These are phyloP conservation scores for Lasioglossum villosulum DNA, from an alignment of 2,888 invertebrate genomes.

Conservation along the genomic window DNA sequence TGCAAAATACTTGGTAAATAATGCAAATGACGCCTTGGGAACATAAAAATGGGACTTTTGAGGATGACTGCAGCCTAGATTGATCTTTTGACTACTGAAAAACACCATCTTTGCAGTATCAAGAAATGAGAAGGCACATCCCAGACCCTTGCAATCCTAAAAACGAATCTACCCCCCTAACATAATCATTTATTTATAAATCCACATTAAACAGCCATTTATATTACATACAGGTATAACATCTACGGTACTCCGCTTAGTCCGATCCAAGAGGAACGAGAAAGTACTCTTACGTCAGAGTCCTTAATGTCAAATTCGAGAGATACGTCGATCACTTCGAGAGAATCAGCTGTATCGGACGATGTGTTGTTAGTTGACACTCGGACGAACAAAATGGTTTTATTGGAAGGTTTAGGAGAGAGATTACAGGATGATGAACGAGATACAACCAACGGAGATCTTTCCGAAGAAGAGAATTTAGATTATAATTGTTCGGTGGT, in stretches of 20 bases:
- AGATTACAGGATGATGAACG: conserved; percentile 73
- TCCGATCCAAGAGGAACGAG: conserved; percentile 87
- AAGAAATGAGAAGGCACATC: no score
- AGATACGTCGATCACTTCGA: conserved; percentile 79
- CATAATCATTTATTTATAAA: conserved; percentile 14
- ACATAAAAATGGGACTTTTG: no score
- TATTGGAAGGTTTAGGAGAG: conserved; percentile 79
- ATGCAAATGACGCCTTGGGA: no score
- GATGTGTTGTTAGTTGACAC: conserved; percentile 85
- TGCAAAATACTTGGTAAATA: no score
- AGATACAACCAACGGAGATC: conserved; percentile 75
- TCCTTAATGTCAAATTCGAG: conserved; percentile 82
- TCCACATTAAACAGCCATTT: not conserved
- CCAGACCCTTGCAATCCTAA: no score
- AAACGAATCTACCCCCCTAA: not conserved
- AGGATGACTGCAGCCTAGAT: no score
- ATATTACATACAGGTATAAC: conserved; percentile 85
- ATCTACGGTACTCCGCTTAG: conserved; percentile 87
- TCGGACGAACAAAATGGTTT: conserved; percentile 84
- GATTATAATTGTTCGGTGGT: conserved; percentile 67
- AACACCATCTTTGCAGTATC: no score
- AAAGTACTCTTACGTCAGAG: conserved; percentile 82
- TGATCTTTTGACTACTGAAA: no score
- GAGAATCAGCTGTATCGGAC: conserved; percentile 78
- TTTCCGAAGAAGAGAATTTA: conserved; percentile 78